Conservation (phyloP, 2,888 invertebrate species). For the Drosophila infuscata region DNA sequence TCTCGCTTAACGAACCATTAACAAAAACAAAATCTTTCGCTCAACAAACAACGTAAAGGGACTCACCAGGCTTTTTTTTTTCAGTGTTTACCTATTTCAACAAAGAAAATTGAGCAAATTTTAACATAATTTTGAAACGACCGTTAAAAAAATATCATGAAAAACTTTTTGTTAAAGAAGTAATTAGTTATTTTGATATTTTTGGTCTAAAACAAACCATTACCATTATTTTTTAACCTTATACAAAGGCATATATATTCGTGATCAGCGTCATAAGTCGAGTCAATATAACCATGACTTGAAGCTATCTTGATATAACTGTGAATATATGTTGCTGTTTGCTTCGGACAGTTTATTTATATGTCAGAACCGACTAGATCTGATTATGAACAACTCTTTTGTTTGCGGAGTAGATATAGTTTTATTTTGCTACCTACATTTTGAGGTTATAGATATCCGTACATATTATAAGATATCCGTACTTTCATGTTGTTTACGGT, state of each 20-base stretch:
- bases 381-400: neutral
- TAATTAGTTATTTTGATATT: neutral
- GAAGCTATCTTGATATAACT: neutral
- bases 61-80: neutral
- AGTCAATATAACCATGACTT: neutral
- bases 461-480: no score
- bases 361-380: neutral
- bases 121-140: neutral
- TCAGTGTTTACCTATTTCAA: neutral
- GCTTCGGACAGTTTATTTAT: neutral
- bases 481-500: neutral
- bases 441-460: no score
- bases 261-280: neutral
- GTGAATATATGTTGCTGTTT: neutral
- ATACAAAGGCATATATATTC: neutral
- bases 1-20: neutral
- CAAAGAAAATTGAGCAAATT: neutral
- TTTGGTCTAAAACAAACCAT: neutral
- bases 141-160: no score
- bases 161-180: neutral
- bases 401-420: no score
- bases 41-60: neutral
- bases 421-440: no score
- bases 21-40: neutral
- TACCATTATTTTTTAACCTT: neutral